These are phyloP conservation scores for Eudyptes chrysolophus DNA, from an alignment of 2,113 vertebrate species.

Conservation along the genomic window DNA sequence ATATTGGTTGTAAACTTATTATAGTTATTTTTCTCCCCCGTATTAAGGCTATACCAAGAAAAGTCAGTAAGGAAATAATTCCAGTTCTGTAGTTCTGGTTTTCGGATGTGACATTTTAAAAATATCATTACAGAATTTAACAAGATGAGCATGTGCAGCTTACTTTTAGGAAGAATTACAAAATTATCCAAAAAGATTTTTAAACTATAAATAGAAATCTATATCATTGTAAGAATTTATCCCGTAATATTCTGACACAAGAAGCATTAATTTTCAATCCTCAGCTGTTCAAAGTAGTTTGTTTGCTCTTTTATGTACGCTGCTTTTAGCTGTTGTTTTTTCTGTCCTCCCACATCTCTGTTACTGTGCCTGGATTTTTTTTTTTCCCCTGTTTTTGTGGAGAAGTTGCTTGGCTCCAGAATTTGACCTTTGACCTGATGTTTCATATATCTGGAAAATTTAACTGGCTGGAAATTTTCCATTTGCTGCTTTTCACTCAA, in stretches of 20 bases:
- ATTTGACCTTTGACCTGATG: not conserved
- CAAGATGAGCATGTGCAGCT: not conserved
- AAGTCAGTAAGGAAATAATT: not conserved
- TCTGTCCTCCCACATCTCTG: not conserved
- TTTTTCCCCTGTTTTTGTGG: not conserved
- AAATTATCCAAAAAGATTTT: not conserved
- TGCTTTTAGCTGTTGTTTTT: not conserved
- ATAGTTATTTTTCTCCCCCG: not conserved
- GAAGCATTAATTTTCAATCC: not conserved
- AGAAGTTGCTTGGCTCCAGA: not conserved
- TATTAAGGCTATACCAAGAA: not conserved
- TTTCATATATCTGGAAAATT: conserved; percentile 35
- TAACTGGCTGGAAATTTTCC: not conserved
- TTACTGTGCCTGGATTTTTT: not conserved
- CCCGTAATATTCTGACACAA: not conserved
- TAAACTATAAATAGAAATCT: not conserved
- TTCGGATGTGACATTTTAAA: not conserved
- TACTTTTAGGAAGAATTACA: not conserved
- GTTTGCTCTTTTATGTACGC: not conserved
- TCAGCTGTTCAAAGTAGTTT: not conserved
- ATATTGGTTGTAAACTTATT: not conserved
- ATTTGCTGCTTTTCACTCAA: not conserved
- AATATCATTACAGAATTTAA: not conserved
- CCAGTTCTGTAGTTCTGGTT: not conserved
- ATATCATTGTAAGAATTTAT: not conserved